phyloP scores from a whole-genome alignment of 37 sponge, comb jelly and placozoan species.

The Amphimedon queenslandica region DNA sequence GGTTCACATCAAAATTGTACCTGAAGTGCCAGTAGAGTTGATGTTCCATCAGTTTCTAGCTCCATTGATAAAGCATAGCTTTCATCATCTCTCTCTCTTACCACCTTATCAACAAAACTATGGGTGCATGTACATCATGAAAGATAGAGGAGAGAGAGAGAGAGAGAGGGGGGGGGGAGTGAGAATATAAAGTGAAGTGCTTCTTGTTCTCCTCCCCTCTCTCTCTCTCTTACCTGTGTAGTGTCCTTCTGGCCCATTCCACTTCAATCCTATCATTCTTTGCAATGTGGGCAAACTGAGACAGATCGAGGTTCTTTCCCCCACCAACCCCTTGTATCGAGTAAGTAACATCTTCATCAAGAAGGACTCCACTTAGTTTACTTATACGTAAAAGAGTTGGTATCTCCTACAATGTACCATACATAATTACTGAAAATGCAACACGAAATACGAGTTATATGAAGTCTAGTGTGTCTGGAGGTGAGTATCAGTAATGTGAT shows the following conservation, averaged over 20 bases:
- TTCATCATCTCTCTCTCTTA: slow-evolving; percentile 18
- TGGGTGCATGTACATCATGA: not conserved
- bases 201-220: too few species aligned
- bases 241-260: slow-evolving; percentile 36
- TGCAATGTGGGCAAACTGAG: slow-evolving; percentile 6
- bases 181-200: too few species aligned
- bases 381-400: slow-evolving; percentile 23
- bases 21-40: slow-evolving; percentile 52
- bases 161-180: too few species aligned
- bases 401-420: slow-evolving; percentile 28
- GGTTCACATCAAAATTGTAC: too few species aligned
- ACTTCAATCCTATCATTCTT: slow-evolving; percentile 22
- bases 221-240: slow-evolving; percentile 38
- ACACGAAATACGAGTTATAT: too few species aligned
- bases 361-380: slow-evolving; percentile 29
- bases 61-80: slow-evolving; percentile 55
- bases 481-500: too few species aligned
- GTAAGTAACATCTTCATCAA: slow-evolving; percentile 16
- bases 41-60: slow-evolving; percentile 18
- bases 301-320: slow-evolving; percentile 4
- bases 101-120: slow-evolving; percentile 41
- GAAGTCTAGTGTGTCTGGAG: too few species aligned
- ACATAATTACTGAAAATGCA: too few species aligned
- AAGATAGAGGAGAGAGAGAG: not conserved
- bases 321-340: slow-evolving; percentile 1